These are phyloP conservation scores for Aptenodytes patagonicus DNA, from an alignment of 2,113 vertebrate genomes.

Conservation along the genomic window DNA sequence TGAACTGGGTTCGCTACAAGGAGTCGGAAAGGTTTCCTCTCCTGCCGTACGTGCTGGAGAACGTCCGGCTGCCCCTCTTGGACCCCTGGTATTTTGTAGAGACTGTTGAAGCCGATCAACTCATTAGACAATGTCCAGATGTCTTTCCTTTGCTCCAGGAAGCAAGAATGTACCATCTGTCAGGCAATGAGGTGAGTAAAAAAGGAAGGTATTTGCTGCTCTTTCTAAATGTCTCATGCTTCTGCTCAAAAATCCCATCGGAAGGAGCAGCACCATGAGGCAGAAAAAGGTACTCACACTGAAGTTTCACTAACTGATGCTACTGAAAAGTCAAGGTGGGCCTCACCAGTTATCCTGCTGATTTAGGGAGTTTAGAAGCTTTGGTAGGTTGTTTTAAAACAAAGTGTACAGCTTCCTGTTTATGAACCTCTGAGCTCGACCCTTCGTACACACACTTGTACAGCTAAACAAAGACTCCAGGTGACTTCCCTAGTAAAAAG, in stretches of 20 bases:
- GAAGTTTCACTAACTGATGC: not conserved
- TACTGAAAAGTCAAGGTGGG: not conserved
- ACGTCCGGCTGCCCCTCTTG: conserved; percentile 87
- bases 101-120: conserved; percentile 86
- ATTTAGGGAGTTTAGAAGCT: not conserved
- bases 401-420: not conserved
- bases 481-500: not conserved
- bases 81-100: conserved; percentile 95
- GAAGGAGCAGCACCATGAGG: not conserved
- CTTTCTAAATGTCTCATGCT: not conserved
- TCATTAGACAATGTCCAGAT: conserved; percentile 86
- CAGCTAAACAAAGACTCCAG: not conserved
- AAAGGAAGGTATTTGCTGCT: not conserved
- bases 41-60: conserved; percentile 78
- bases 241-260: not conserved
- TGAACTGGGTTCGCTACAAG: conserved; percentile 85
- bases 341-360: not conserved
- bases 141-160: conserved; percentile 92
- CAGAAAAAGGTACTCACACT: not conserved
- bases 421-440: not conserved
- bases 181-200: conserved; percentile 87
- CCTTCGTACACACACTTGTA: not conserved
- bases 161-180: conserved; percentile 89
- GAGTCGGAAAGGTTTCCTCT: conserved; percentile 74
- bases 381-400: not conserved